phyloP scores from a whole-genome alignment of 1,140 invertebrate genomes.

The Xylocopa sonorina region DNA sequence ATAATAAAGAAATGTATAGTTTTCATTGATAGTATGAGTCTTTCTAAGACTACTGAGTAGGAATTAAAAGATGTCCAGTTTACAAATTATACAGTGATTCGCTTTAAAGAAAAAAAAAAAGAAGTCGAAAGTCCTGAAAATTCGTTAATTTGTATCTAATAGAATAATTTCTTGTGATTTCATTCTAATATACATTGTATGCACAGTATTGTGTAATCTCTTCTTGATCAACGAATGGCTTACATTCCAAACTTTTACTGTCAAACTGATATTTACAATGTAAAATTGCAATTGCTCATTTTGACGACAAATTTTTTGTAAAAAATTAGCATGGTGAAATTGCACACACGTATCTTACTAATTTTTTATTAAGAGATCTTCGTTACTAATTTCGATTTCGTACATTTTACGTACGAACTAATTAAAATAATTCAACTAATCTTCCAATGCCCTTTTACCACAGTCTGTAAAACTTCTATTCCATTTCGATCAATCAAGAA shows the following conservation, averaged over 20 bases:
- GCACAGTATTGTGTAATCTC: background rate
- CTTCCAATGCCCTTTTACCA: background rate
- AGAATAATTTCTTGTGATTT: constrained; percentile 1
- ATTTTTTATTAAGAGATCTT: too few relatives aligned
- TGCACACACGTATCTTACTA: too few relatives aligned
- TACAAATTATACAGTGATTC: constrained; percentile 5
- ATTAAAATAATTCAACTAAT: background rate
- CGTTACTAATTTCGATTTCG: too few relatives aligned
- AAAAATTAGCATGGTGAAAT: background rate
- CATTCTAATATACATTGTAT: background rate
- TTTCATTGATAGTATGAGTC: background rate
- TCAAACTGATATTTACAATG: background rate
- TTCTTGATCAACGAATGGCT: background rate
- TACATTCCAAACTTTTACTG: background rate
- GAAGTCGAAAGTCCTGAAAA: background rate
- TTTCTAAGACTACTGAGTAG: background rate
- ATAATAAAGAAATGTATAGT: background rate
- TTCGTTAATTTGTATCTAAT: background rate
- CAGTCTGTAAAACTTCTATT: background rate
- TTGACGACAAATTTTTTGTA: background rate
- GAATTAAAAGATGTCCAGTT: background rate
- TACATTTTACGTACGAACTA: background rate
- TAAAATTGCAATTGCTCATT: background rate
- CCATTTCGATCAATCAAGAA: background rate
- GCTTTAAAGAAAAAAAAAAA: background rate